These are phyloP conservation scores for Spinibarbus caldwelli DNA, from an alignment of 2,797 vertebrate species.

Conservation along the genomic window DNA sequence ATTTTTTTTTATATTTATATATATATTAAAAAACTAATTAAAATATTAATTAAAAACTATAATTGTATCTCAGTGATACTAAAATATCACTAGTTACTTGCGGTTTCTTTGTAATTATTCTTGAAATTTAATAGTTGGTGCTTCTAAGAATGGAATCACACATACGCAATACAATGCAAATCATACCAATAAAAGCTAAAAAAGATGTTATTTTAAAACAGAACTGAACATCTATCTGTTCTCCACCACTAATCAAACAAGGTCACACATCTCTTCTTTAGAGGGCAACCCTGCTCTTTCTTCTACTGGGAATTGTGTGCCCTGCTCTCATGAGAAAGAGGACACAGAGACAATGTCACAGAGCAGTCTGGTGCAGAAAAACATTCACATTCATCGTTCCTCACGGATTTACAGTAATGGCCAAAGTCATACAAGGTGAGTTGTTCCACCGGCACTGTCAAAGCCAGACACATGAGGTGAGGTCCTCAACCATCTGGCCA, in stretches of 20 bases:
- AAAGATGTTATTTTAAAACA: background rate
- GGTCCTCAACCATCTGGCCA: slow-evolving; percentile 40
- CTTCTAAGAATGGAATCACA: background rate
- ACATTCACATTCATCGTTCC: slow-evolving; percentile 8
- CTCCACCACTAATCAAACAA: slow-evolving; percentile 75
- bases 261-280: slow-evolving; percentile 67
- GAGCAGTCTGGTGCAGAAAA: slow-evolving; percentile 20
- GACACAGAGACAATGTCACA: slow-evolving; percentile 74
- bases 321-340: slow-evolving; percentile 58
- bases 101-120: background rate
- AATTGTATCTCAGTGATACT: background rate
- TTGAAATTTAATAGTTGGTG: background rate
- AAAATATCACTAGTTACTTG: background rate
- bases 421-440: too few species aligned
- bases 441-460: slow-evolving; percentile 19
- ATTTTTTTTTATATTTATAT: too few species aligned
- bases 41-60: background rate
- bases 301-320: slow-evolving; percentile 59
- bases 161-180: background rate
- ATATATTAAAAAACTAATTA: background rate
- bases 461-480: background rate
- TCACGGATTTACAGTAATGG: slow-evolving; percentile 17
- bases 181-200: too few species aligned
- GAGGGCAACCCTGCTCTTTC: slow-evolving; percentile 58
- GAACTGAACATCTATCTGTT: slow-evolving; percentile 36